Evolutionary conservation across 92 coral and sea anemone species (phyloP).

Genomic region (Phenganax stokvisi): DNA sequence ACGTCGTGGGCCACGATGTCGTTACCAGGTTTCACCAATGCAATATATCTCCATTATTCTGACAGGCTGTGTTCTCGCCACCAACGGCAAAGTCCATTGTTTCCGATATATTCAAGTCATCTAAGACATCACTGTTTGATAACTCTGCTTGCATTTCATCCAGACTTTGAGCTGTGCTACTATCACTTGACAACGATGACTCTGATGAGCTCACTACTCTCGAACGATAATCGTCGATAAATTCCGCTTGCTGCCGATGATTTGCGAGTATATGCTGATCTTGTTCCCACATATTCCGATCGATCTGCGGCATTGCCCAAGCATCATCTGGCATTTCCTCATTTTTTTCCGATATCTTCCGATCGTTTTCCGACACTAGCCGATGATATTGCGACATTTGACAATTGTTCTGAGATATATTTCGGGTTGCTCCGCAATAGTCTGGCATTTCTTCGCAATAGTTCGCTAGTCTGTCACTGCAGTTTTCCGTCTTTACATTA

Average conservation of each 20-base stretch:
- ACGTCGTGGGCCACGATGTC: too few species aligned
- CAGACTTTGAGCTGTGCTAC: not conserved
- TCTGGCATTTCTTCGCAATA: not conserved
- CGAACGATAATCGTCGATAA: not conserved
- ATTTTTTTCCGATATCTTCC: not conserved
- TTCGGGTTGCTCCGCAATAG: not conserved
- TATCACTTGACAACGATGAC: slow-evolving; percentile 2
- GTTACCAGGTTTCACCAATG: not conserved
- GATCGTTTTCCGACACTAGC: not conserved
- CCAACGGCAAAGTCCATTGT: not conserved
- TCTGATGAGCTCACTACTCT: slow-evolving; percentile 21
- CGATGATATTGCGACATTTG: not conserved
- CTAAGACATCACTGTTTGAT: not conserved
- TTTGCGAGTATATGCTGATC: too few species aligned
- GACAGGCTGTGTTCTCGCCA: not conserved
- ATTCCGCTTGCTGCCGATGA: too few species aligned
- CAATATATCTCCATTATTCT: not conserved
- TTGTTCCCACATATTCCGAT: too few species aligned
- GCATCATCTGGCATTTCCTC: too few species aligned
- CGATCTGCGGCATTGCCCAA: too few species aligned
- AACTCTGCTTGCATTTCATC: slow-evolving; percentile 15
- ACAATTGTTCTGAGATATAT: too few species aligned
- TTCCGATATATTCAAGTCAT: not conserved
- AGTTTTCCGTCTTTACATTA: not conserved
- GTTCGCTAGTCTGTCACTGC: not conserved